Evolutionary conservation across 2,888 invertebrate species (phyloP), one percentile per base, ranked within the genome.

Genomic region (Cepaea hortensis): DNA sequence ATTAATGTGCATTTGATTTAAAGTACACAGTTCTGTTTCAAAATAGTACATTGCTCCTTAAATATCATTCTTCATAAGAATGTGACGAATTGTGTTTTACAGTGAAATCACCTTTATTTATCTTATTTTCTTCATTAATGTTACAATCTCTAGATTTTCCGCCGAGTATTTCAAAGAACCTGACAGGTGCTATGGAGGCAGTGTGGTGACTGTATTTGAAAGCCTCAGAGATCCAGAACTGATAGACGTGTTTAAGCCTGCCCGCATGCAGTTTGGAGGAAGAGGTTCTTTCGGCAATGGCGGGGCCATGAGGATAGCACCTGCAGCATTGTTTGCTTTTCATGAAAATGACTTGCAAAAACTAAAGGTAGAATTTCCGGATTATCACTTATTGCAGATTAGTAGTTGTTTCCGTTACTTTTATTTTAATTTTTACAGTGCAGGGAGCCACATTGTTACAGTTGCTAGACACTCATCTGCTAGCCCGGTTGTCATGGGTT

Each of bases 251-350:
- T 96, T 95, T 90, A 94, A 94, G 82, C 96, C 97, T 61, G 97
- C 96, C 3, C 95, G 93, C 81, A 95, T 96, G 90, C 96, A 96
- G 92, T 97, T 96, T 93, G 93, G 95, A 90, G 96, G 97, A 3
- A 90, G 91, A 15, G 97, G 97, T 0, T 97, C 97, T 2, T 96
- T 95, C 94, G 97, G 97, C n/a, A 97, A 97, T 94, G 97, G 97
- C 2, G 96, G 96, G 77, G 96, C 96, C 0, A 97, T 97, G 97
- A 95, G 97, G 91, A 95, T 96, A 55, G 94, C 96, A 48, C 97
- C 97, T 3, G 94, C 96, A 73, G 96, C 96, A 0, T 93, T 97
- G 77, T 96, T 96, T 90, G 68, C 84, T 50, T 91, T 89, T 11
- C 88, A 90, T 84, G 90, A 91, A 79, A 81, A 90, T 68, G 88